These are phyloP conservation scores for Sesia bembeciformis DNA, from an alignment of 2,888 invertebrate genomes.

Conservation along the genomic window DNA sequence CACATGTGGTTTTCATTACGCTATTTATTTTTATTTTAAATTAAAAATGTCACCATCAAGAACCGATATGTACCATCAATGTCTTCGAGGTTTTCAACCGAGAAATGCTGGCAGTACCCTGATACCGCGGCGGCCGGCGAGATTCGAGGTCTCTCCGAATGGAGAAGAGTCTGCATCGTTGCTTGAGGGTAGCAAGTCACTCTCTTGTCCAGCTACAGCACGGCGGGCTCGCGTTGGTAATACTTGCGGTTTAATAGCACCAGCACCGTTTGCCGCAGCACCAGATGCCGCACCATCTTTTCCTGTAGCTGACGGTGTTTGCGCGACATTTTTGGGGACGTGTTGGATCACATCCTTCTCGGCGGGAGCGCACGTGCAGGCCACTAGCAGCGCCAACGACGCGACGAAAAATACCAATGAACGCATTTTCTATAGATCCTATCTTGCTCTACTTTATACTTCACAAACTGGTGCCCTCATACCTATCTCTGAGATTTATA, in stretches of 20 bases:
- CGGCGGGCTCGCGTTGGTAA: constrained; percentile 32
- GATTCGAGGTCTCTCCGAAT: constrained; percentile 42
- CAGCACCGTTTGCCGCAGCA: constrained; percentile 56
- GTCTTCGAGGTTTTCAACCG: constrained; percentile 26
- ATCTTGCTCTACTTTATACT: constrained; percentile 42
- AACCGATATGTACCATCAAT: no score
- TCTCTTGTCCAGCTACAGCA: constrained; percentile 46
- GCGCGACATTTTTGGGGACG: constrained; percentile 51
- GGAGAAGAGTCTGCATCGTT: constrained; percentile 46
- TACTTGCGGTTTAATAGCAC: constrained; percentile 32
- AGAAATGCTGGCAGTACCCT: constrained; percentile 59
- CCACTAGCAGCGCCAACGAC: constrained; percentile 55
- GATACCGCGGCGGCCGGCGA: constrained; percentile 51
- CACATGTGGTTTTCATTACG: no score
- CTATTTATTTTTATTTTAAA: no score
- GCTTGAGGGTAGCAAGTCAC: constrained; percentile 47
- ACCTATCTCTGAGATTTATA: constrained; percentile 30
- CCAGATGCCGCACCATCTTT: constrained; percentile 54
- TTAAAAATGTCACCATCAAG: no score
- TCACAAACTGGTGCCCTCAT: constrained; percentile 8
- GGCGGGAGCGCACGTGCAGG: constrained; percentile 47
- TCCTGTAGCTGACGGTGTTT: constrained; percentile 64
- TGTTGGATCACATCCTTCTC: constrained; percentile 56
- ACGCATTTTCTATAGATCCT: constrained; percentile 60
- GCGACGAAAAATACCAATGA: constrained; percentile 57